Percentiles rank a stretch among this genome's conserved stretches.
These are phyloP conservation scores for Mus spicilegus DNA, from an alignment of 2,113 vertebrate genomes.

Conservation along the genomic window DNA sequence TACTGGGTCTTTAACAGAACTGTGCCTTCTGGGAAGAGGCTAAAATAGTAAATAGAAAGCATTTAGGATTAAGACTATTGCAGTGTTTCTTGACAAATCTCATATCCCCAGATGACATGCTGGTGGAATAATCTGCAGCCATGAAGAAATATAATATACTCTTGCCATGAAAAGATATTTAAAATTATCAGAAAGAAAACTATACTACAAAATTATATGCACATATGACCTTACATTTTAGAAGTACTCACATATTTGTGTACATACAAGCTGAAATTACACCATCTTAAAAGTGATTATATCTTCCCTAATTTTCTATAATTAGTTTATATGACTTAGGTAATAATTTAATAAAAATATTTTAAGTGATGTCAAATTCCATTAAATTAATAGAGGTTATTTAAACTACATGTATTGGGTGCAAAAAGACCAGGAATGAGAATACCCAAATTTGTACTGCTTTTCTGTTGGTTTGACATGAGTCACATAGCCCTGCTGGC, in stretches of 20 bases:
- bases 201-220: background rate
- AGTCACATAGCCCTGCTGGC: too few species aligned
- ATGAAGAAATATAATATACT: conserved; percentile 27
- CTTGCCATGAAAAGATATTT: background rate
- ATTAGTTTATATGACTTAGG: background rate
- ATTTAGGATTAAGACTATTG: conserved; percentile 24
- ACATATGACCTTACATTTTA: background rate
- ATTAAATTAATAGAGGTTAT: background rate
- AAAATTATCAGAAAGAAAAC: conserved; percentile 25
- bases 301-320: conserved; percentile 39
- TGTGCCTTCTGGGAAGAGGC: conserved; percentile 48
- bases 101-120: conserved; percentile 18
- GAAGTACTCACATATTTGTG: background rate
- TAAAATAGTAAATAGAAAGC: conserved; percentile 72
- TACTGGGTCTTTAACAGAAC: conserved; percentile 56
- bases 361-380: conserved; percentile 13
- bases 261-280: conserved; percentile 7
- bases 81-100: conserved; percentile 18
- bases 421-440: conserved; percentile 23
- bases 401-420: background rate
- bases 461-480: background rate
- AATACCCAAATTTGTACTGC: background rate
- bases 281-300: background rate
- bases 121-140: background rate
- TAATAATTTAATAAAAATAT: conserved; percentile 24